Evolutionary conservation across 2,888 invertebrate species (phyloP), one percentile per base, ranked within the genome.

Genomic region (Nebria brevicollis): DNA sequence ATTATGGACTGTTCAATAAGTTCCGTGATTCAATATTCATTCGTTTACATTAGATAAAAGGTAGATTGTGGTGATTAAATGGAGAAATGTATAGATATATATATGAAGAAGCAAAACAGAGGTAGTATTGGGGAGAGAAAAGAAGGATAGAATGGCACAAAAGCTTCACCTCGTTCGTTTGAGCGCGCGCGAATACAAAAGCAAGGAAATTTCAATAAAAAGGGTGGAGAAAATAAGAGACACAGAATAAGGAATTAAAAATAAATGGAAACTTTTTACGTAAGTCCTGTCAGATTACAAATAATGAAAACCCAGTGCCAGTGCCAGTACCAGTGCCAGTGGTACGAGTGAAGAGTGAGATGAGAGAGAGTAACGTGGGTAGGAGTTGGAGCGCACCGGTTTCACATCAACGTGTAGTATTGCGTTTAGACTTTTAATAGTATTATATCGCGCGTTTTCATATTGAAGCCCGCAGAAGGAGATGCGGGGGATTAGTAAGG

Each of bases 201-300:
- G 43, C 43, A 81, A 76, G 72, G 77, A 86, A 85, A 87, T 88
- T 88, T 88, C 89, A 88, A 89, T 89, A 89, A 89, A 82, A 89
- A 88, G 88, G 87, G 88, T 88, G 43, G 43, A 43, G 43, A 8
- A 10, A 43, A 43, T 43, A 43, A 43, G 43, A 43, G 43, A 43
- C 43, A 88, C 88, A 88, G 88, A 88, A 88, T 87, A 88, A 87
- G 88, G 88, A 89, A 89, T 89, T 89, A 89, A 89, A 89, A 89
- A 89, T 89, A 89, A 89, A 89, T 89, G 89, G 89, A 89, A 89
- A 89, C 88, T 89, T 89, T 89, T 89, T 89, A 88, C 88, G 87
- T 89, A 89, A 89, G 89, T 88, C 88, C 88, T 85, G 88, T 86
- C 88, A 88, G 89, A 89, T 89, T 89, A 89, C 88, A 88, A 89